Evolutionary conservation across 2,888 invertebrate genomes (phyloP).

Genomic region (Ennomos erosarius): DNA sequence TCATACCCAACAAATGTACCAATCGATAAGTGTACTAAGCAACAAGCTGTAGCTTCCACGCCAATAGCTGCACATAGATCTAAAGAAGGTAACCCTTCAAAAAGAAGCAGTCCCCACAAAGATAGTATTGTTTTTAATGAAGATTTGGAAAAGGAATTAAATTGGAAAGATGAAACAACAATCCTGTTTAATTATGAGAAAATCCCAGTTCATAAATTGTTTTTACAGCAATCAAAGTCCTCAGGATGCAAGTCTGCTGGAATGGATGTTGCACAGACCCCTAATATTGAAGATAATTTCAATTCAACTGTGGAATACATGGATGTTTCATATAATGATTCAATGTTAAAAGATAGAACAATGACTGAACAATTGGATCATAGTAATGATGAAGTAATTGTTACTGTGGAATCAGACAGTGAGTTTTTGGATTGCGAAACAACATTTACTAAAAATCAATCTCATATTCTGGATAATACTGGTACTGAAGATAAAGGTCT

Average conservation of each 20-base stretch:
- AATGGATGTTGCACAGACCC: constrained; percentile 18
- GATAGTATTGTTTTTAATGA: constrained; percentile 74
- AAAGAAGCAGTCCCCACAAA: constrained; percentile 68
- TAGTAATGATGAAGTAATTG: constrained; percentile 34
- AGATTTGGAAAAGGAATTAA: constrained; percentile 72
- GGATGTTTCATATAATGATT: constrained; percentile 70
- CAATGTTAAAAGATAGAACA: constrained; percentile 54
- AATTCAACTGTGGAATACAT: constrained; percentile 68
- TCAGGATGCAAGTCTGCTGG: constrained; percentile 7
- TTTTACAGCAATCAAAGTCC: constrained; percentile 50
- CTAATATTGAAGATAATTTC: constrained; percentile 39
- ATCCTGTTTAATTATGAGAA: constrained; percentile 73
- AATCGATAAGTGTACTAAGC: constrained; percentile 25
- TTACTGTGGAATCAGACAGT: constrained; percentile 64
- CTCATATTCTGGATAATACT: constrained; percentile 17
- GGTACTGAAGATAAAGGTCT: constrained; percentile 2
- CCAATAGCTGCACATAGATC: constrained; percentile 59
- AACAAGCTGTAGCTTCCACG: constrained; percentile 61
- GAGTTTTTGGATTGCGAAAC: constrained; percentile 80
- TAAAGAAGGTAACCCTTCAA: constrained; percentile 56
- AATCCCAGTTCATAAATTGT: constrained; percentile 72
- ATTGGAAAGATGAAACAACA: constrained; percentile 77
- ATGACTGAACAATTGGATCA: constrained; percentile 45
- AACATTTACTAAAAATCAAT: constrained; percentile 66
- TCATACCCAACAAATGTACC: constrained; percentile 32